Conservation (phyloP, 2,797 vertebrate genomes). For the Enteromius thamalakanensis region DNA sequence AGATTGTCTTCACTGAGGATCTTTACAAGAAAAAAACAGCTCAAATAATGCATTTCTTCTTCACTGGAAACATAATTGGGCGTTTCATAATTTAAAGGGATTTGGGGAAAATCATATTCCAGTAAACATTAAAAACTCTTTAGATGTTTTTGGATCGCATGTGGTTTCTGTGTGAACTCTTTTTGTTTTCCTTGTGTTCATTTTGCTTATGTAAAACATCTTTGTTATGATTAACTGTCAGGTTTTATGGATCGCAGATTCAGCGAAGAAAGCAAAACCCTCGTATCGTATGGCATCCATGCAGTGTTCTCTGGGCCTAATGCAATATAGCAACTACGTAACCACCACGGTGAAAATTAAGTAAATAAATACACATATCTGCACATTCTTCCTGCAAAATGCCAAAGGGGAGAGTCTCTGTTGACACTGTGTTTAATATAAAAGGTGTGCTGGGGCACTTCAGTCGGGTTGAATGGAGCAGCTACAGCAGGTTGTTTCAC, state of each 20-base stretch:
- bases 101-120: neutral
- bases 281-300: conserved; percentile 36
- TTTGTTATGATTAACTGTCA: conserved; percentile 62
- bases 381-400: conserved; percentile 37
- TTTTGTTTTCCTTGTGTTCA: conserved; percentile 25
- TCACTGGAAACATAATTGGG: neutral
- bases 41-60: neutral
- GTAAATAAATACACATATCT: conserved; percentile 19
- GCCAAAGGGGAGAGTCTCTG: conserved; percentile 11
- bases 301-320: neutral
- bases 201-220: conserved; percentile 54
- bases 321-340: conserved; percentile 38
- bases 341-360: conserved; percentile 39
- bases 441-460: conserved; percentile 37
- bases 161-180: conserved; percentile 20
- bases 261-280: conserved; percentile 40
- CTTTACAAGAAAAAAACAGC: neutral
- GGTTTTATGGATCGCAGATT: conserved; percentile 53
- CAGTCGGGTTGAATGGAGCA: neutral
- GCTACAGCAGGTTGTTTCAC: conserved; percentile 34
- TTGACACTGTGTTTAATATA: conserved; percentile 36
- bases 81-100: neutral
- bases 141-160: conserved; percentile 4
- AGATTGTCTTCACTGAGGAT: neutral
- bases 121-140: conserved; percentile 21